phyloP scores from a whole-genome alignment of 2,888 invertebrate genomes.

The Bhutanitis thaidina region DNA sequence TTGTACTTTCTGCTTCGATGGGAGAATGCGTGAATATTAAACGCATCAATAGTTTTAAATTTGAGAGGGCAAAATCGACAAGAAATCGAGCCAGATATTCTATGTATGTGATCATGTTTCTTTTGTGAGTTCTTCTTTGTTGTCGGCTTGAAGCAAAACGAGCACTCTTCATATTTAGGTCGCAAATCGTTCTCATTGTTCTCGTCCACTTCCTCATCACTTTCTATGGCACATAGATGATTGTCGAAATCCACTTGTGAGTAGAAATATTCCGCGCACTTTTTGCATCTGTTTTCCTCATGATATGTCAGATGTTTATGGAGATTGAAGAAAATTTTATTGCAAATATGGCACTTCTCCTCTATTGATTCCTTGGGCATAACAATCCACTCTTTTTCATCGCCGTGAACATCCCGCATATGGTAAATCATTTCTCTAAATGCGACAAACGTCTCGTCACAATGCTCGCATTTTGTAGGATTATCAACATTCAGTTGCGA shows the following conservation, averaged over 20 bases:
- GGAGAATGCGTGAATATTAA: conserved; percentile 71
- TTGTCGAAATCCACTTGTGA: conserved; percentile 61
- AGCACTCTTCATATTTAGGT: conserved; percentile 62
- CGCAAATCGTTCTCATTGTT: conserved; percentile 30
- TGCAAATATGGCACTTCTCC: conserved; percentile 64
- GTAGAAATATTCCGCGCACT: conserved; percentile 69
- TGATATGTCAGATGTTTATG: conserved; percentile 67
- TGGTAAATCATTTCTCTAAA: conserved; percentile 75
- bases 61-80: conserved; percentile 70
- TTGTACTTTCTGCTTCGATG: conserved; percentile 70
- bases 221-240: conserved; percentile 68
- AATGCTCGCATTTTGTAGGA: conserved; percentile 70
- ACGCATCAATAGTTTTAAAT: conserved; percentile 72
- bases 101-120: conserved; percentile 61
- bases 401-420: conserved; percentile 67
- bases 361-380: conserved; percentile 64
- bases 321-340: conserved; percentile 65
- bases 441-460: conserved; percentile 77
- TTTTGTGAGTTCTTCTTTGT: conserved; percentile 54
- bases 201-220: conserved; percentile 54
- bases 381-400: conserved; percentile 69
- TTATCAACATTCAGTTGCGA: conserved; percentile 62
- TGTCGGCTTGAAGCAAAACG: conserved; percentile 71
- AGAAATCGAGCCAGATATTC: conserved; percentile 65
- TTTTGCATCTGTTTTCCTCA: conserved; percentile 70